These are phyloP conservation scores for Dinomys branickii DNA, from an alignment of 2,113 vertebrate species.

Conservation along the genomic window DNA sequence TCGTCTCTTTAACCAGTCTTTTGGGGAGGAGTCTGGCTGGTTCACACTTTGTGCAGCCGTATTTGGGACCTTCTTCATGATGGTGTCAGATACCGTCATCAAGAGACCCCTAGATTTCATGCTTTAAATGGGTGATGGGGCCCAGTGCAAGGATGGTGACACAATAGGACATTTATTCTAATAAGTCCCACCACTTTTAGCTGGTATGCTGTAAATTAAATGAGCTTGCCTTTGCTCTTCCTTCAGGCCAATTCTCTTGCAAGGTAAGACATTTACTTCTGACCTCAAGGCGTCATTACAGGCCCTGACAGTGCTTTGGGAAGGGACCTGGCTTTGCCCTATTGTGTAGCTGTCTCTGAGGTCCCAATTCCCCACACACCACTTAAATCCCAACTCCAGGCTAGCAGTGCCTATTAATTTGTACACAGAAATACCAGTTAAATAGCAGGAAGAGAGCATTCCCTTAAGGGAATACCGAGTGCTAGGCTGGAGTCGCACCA, in stretches of 20 bases:
- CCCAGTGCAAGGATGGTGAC: neutral
- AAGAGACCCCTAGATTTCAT: neutral
- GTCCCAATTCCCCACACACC: conserved; percentile 55
- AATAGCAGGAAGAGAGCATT: conserved; percentile 42
- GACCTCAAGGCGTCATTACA: conserved; percentile 36
- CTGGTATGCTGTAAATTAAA: conserved; percentile 61
- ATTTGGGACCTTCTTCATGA: neutral
- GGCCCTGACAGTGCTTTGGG: conserved; percentile 52
- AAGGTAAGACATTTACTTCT: conserved; percentile 65
- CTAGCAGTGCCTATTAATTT: conserved; percentile 71
- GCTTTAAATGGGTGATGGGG: neutral
- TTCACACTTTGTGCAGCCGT: neutral
- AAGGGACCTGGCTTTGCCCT: neutral
- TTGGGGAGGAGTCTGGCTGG: neutral
- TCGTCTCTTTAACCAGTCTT: neutral
- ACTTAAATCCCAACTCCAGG: conserved; percentile 68
- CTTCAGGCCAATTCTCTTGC: conserved; percentile 59
- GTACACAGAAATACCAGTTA: conserved; percentile 72
- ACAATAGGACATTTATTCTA: neutral
- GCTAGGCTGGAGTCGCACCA: conserved; percentile 42
- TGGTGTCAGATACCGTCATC: neutral
- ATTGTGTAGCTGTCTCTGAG: conserved; percentile 6
- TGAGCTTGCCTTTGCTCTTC: conserved; percentile 63
- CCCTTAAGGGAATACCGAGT: conserved; percentile 64
- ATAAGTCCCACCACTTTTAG: conserved; percentile 28